Conservation (phyloP, 1,140 invertebrate genomes). For the Metaphire vulgaris region DNA sequence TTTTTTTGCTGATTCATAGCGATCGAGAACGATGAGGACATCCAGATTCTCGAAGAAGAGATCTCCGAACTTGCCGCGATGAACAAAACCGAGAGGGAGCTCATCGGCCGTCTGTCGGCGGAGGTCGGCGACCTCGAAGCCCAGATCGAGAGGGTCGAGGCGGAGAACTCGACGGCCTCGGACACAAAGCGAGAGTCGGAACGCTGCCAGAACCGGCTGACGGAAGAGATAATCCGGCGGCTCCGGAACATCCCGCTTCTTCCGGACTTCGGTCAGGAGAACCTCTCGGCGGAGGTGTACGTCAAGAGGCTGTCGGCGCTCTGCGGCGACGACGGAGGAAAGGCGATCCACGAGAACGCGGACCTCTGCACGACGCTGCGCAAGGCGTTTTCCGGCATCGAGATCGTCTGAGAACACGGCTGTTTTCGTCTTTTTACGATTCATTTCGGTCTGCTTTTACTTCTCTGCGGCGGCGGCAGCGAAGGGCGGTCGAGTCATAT, state of each 20-base stretch:
- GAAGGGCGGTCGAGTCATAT: background rate
- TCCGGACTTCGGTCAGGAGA: background rate
- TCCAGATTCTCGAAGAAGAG: slow-evolving; percentile 26
- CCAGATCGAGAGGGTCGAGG: slow-evolving; percentile 19
- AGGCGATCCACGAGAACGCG: background rate
- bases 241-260: background rate
- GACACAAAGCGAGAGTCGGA: background rate
- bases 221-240: background rate
- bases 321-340: background rate
- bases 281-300: background rate
- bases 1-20: too few relatives aligned
- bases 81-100: slow-evolving; percentile 3
- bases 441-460: background rate
- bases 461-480: background rate
- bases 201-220: background rate
- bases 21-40: slow-evolving; percentile 25
- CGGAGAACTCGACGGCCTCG: background rate
- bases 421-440: too few relatives aligned
- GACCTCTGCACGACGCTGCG: background rate
- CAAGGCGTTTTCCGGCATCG: background rate
- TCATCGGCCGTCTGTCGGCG: background rate
- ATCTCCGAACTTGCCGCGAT: slow-evolving; percentile 7
- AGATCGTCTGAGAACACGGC: background rate
- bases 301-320: background rate
- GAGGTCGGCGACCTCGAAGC: slow-evolving; percentile 16